Evolutionary conservation across 2,113 vertebrate species (phyloP), one percentile per base, ranked within the genome.

Genomic region (Dromaius novaehollandiae): DNA sequence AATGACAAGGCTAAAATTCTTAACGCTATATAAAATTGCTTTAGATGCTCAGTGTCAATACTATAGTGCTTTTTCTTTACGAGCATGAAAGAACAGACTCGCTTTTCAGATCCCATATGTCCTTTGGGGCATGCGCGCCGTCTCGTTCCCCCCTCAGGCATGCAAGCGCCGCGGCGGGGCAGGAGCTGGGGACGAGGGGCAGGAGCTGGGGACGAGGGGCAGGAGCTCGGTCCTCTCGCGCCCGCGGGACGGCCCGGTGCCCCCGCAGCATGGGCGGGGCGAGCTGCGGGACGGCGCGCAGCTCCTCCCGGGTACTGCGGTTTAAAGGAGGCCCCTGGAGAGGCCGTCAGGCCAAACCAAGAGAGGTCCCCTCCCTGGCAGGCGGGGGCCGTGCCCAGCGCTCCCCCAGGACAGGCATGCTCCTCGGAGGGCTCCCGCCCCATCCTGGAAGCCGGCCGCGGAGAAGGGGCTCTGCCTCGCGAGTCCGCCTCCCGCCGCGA

Each of bases 21-120:
- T 58, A 17, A 78, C 77, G 53, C 42, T 8, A 91, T 85, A 95
- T 87, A 90, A 93, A 95, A 89, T 82, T 87, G 87, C 96, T 95
- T 96, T 88, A 82, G 95, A 94, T 89, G 82, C 56, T 60, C 66
- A 68, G 44, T 2, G 8, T 50, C 46, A 80, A 86, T 82, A 75
- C 65, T 60, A 83, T 86, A 82, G 8, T 70, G 83, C n/a, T 51
- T 42, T 65, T 82, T 51, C n/a, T 69, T 36, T 30, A 25, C 46
- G 28, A 11, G n/a, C 40, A 55, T 11, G 42, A 56, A 34, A 40
- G 36, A 32, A 18, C 28, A 50, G 56, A 38, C 36, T 50, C 36
- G 24, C 8, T 13, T 15, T 44, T 30, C 17, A 42, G 10, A 13
- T 48, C 68, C 40, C 11, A 44, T 15, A 0, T 38, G 53, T 28